phyloP scores from a whole-genome alignment of 2,888 invertebrate genomes.

The Lepidochrysops patricia region DNA sequence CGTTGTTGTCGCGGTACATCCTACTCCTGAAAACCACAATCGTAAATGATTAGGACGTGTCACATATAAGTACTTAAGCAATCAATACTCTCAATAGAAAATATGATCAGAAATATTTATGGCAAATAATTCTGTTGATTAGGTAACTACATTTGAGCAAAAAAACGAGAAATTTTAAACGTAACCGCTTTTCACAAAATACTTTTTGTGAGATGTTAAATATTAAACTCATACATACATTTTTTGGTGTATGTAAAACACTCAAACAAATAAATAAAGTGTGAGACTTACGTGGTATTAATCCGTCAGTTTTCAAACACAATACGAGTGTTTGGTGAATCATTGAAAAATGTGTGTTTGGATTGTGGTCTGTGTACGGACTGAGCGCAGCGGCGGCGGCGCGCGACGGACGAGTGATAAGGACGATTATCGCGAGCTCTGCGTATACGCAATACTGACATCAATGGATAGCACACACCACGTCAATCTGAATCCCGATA shows the following conservation, averaged over 20 bases:
- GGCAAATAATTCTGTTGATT: neutral
- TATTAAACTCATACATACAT: too few relatives aligned
- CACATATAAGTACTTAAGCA: too few relatives aligned
- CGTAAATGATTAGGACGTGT: too few relatives aligned
- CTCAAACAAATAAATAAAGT: neutral
- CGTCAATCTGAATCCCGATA: neutral
- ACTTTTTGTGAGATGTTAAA: too few relatives aligned
- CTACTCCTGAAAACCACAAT: constrained; percentile 36
- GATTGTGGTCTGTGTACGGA: constrained; percentile 47
- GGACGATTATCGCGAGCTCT: constrained; percentile 39
- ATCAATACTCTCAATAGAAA: too few relatives aligned
- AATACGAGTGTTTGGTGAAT: neutral
- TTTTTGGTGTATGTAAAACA: too few relatives aligned
- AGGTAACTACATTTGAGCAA: neutral
- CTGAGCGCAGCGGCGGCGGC: constrained; percentile 44
- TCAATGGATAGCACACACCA: neutral
- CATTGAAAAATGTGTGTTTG: constrained; percentile 30
- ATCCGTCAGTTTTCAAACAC: neutral
- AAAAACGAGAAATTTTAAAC: neutral
- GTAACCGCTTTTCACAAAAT: neutral
- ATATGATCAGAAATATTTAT: too few relatives aligned
- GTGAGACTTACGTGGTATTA: neutral
- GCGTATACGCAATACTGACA: constrained; percentile 15
- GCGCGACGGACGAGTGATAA: constrained; percentile 63
- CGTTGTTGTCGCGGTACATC: constrained; percentile 53